phyloP scores from a whole-genome alignment of 2,113 vertebrate genomes.

The Hystrix brachyura region DNA sequence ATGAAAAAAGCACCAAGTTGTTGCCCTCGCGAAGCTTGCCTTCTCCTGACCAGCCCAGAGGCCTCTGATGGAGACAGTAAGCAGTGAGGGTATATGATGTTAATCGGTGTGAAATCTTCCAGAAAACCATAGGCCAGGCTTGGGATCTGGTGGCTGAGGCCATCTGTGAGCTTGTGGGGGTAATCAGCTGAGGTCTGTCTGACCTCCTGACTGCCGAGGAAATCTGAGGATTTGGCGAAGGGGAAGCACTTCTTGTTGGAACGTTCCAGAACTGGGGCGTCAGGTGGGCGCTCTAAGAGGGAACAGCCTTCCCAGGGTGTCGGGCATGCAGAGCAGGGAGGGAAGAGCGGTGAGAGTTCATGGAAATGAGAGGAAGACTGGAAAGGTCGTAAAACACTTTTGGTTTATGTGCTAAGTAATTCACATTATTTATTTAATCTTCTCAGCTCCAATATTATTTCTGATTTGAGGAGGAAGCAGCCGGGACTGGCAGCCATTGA shows the following conservation, averaged over 20 bases:
- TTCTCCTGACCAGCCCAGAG: neutral
- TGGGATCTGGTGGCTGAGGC: accelerated
- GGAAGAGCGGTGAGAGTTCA: neutral
- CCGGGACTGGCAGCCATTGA: neutral
- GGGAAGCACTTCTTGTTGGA: neutral
- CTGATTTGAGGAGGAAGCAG: neutral
- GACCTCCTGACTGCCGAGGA: neutral
- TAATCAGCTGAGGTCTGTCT: neutral
- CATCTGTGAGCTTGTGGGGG: neutral
- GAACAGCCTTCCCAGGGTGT: accelerated
- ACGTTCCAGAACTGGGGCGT: neutral
- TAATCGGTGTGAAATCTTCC: neutral
- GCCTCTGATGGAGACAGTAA: accelerated
- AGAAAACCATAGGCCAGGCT: too few relatives aligned
- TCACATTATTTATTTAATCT: neutral
- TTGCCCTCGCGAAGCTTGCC: neutral
- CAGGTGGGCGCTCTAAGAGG: neutral
- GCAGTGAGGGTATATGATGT: neutral
- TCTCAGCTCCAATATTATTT: neutral
- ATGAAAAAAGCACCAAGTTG: neutral
- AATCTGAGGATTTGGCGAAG: accelerated
- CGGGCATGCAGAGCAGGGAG: neutral
- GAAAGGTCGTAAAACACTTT: neutral
- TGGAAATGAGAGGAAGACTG: neutral
- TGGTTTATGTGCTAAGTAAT: neutral